Percentiles rank a stretch among this genome's conserved stretches.
Evolutionary conservation across 2,113 vertebrate genomes (phyloP).

Genomic region (Polypterus senegalus): DNA sequence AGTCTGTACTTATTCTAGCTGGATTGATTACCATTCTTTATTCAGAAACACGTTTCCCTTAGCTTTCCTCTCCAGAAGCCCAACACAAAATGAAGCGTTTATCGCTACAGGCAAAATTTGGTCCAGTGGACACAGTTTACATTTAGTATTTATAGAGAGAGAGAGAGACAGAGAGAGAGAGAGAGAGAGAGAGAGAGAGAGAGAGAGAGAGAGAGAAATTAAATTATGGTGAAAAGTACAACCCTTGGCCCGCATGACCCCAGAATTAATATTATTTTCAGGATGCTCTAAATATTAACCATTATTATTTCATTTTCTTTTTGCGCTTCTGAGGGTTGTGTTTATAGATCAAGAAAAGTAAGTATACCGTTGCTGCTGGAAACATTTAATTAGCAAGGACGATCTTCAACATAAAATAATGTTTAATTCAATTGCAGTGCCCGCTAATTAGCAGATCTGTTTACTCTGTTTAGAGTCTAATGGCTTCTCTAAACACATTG

Average conservation of each 20-base stretch:
- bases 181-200: too few species aligned
- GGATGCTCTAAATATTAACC: constrained; percentile 1
- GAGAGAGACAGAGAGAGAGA: too few species aligned
- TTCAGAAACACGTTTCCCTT: constrained; percentile 78
- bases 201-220: constrained; percentile 40
- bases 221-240: constrained; percentile 67
- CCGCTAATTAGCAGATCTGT: too few species aligned
- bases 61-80: constrained; percentile 71
- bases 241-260: constrained; percentile 55
- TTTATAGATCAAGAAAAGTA: neutral
- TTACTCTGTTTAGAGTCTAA: too few species aligned
- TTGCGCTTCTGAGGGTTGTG: neutral
- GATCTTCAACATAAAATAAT: too few species aligned
- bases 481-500: too few species aligned
- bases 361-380: neutral
- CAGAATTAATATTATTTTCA: constrained; percentile 44
- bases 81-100: constrained; percentile 71
- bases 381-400: too few species aligned
- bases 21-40: constrained; percentile 86
- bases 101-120: constrained; percentile 69
- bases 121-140: constrained; percentile 80
- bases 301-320: neutral
- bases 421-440: too few species aligned
- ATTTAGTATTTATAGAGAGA: constrained; percentile 82
- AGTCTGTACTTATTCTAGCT: constrained; percentile 54